Base-by-base conservation (phyloP, 1,140 invertebrate genomes). In the Drosophila neocordata region DNA sequence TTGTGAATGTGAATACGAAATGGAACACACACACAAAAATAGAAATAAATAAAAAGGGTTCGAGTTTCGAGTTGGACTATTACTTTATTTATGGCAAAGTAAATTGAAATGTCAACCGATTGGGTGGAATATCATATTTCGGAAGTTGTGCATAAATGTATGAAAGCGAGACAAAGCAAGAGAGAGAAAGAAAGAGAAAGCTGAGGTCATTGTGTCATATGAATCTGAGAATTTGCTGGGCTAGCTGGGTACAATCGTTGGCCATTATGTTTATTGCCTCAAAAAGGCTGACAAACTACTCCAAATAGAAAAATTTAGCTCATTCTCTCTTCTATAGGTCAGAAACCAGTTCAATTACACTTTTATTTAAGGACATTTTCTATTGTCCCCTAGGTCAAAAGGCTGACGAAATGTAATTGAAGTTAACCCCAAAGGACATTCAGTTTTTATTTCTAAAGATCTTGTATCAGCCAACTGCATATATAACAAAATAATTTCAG, bases 21-120 rank as follows among this genome's bases (percentile, higher is more conserved):
- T 67, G 62, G 57, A 65, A 57, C 37, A 20, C 41, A 57, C 37
- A 20, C 41, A 48, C 27, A 48, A 20, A 44, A 48, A 20, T 20
- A 48, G 8, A 48, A 48, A 48, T 48, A 48, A 48, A 48, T 48
- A 81, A 68, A 82, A 87, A 82, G 81, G 81, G 82, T 87, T 89
- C 76, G 57, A 37, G 59, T 58, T 15, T 64, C 31, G 62, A 44
- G 27, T 59, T 65, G 60, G 63, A 58, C 58, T 63, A 89, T 89
- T 79, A 67, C 79, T 77, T 87, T 90, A 90, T 90, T 90, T 90
- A 90, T 90, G 78, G 78, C 70, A 41, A 90, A 90, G 77, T 87
- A 89, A 87, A 90, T 90, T 90, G 87, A 90, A 89, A 90, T 90
- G 87, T 90, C 87, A 90, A 90, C 64, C 73, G 79, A 59, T 61